These are phyloP conservation scores for Drosophila mimetica DNA, from an alignment of 2,888 invertebrate species.

Conservation along the genomic window DNA sequence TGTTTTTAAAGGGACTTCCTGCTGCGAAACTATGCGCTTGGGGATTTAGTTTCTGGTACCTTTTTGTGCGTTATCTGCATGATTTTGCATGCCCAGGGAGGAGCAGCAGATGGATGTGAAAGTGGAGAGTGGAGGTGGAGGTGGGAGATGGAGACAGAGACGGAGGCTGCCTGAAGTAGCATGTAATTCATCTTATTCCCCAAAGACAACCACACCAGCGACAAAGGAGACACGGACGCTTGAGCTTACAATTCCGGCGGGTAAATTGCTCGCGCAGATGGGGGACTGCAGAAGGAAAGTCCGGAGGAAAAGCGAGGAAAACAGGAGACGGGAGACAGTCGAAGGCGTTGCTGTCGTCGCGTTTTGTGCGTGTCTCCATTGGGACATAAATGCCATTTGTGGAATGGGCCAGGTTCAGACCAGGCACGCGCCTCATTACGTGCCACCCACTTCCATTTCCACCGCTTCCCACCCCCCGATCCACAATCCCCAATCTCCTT, in stretches of 20 bases:
- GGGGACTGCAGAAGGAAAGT: conserved; percentile 21
- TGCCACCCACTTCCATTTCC: conserved; percentile 10
- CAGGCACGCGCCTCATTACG: conserved; percentile 74
- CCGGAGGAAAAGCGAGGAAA: conserved; percentile 14
- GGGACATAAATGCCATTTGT: conserved; percentile 80
- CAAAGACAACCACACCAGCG: conserved; percentile 62
- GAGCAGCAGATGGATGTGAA: too few relatives aligned
- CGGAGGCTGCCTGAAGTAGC: conserved; percentile 63
- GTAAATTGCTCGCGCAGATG: conserved; percentile 34
- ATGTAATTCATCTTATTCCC: conserved; percentile 82
- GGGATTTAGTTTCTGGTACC: conserved; percentile 78
- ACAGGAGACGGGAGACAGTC: conserved; percentile 14
- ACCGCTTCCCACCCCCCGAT: not conserved
- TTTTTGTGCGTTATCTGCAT: conserved; percentile 71
- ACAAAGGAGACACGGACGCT: conserved; percentile 46
- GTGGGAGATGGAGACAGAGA: not conserved
- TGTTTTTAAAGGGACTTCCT: conserved; percentile 32
- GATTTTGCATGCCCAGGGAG: conserved; percentile 47
- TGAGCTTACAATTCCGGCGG: conserved; percentile 47
- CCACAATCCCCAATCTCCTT: conserved; percentile 37
- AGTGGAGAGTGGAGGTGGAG: too few relatives aligned
- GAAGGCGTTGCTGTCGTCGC: conserved; percentile 73
- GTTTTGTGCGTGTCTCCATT: conserved; percentile 69
- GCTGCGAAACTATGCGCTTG: conserved; percentile 72
- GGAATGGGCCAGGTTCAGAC: conserved; percentile 24